Conservation (phyloP, 2,888 invertebrate species). For the Chrysodeixis includens region DNA sequence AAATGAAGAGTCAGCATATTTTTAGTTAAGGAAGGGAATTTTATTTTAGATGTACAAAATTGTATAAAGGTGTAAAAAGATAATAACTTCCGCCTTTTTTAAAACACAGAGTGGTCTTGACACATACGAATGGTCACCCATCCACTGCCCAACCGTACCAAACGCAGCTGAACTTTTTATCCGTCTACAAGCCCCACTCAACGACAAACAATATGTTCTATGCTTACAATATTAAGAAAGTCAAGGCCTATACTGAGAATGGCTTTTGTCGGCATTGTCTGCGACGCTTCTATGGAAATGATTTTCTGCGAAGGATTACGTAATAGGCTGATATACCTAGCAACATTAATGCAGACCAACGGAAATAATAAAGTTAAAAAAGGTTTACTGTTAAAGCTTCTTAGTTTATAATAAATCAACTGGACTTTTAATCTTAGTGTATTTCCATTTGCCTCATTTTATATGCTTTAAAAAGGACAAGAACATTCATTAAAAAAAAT, state of each 20-base stretch:
- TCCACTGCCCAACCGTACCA: too few species aligned
- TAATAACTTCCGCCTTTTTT: too few species aligned
- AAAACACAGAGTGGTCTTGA: too few species aligned
- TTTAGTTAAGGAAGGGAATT: too few species aligned
- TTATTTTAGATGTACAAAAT: too few species aligned
- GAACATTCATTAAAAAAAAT: too few species aligned
- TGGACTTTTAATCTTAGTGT: background rate
- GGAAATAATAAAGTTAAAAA: conserved; percentile 3
- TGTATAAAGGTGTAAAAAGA: too few species aligned
- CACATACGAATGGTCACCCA: too few species aligned
- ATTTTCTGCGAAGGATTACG: conserved; percentile 8
- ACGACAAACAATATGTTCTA: conserved; percentile 28
- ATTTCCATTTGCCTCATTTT: too few species aligned
- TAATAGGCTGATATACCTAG: conserved; percentile 21
- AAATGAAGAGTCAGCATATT: background rate
- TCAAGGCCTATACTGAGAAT: conserved; percentile 29
- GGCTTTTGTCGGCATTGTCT: conserved; percentile 27
- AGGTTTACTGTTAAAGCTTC: background rate
- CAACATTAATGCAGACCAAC: conserved; percentile 15
- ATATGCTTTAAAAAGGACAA: too few species aligned
- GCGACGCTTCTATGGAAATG: conserved; percentile 27
- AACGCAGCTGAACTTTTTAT: too few species aligned
- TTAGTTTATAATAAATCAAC: background rate
- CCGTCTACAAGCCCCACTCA: too few species aligned
- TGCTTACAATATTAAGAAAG: conserved; percentile 29